These are phyloP conservation scores for Troides helena DNA, from an alignment of 2,888 invertebrate genomes.

Conservation along the genomic window DNA sequence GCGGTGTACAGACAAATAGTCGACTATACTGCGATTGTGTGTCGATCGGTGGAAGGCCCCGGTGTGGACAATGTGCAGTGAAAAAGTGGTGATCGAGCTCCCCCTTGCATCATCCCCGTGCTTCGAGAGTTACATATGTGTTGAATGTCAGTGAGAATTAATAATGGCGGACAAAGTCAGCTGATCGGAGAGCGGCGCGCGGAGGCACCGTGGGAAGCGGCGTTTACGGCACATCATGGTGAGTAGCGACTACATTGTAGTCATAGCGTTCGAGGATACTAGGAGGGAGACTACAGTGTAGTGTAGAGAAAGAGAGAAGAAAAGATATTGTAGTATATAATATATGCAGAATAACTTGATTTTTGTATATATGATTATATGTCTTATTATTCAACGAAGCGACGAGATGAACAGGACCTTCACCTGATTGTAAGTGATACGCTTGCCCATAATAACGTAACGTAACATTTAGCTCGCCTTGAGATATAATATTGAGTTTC, in stretches of 20 bases:
- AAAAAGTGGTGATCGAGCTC: conserved; percentile 33
- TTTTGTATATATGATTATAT: too few species aligned
- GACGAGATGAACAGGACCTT: too few species aligned
- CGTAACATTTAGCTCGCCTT: too few species aligned
- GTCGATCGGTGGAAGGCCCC: not conserved
- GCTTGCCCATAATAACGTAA: too few species aligned
- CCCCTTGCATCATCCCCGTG: conserved; percentile 36
- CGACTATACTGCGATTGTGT: not conserved
- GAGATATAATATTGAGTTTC: too few species aligned
- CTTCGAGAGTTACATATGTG: conserved; percentile 44
- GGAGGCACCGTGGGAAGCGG: conserved; percentile 64
- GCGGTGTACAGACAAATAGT: not conserved
- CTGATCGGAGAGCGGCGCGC: conserved; percentile 72
- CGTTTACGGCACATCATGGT: conserved; percentile 76
- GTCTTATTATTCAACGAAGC: too few species aligned
- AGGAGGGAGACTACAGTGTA: too few species aligned
- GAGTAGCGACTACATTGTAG: conserved; percentile 32
- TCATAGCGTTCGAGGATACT: too few species aligned
- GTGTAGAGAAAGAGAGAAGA: too few species aligned
- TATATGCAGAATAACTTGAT: too few species aligned
- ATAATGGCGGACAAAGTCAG: conserved; percentile 76
- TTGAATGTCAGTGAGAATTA: conserved; percentile 57
- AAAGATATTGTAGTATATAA: too few species aligned
- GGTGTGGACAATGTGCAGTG: conserved; percentile 47
- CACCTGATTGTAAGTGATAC: too few species aligned